phyloP scores from a whole-genome alignment of 2,797 vertebrate species.

The Sebastes hubbsi region DNA sequence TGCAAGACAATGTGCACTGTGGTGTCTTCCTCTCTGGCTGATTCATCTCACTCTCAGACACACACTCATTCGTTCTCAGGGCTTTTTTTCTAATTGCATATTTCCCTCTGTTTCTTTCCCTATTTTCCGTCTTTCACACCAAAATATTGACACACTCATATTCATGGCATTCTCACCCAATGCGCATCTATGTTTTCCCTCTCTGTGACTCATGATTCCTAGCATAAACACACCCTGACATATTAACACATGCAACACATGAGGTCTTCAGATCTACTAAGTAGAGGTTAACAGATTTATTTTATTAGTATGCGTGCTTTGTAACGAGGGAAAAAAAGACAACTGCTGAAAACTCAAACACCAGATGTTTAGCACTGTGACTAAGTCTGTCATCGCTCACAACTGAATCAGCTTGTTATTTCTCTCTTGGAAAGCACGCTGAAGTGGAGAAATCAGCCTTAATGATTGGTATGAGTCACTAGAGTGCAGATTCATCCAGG shows the following conservation, averaged over 20 bases:
- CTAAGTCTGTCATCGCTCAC: constrained; percentile 39
- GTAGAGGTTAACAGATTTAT: constrained; percentile 7
- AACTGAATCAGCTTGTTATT: constrained; percentile 37
- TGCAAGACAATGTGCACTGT: constrained; percentile 32
- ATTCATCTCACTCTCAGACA: constrained; percentile 8
- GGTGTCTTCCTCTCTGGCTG: not conserved
- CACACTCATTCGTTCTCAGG: not conserved
- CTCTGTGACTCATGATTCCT: constrained; percentile 2
- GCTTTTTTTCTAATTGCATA: not conserved
- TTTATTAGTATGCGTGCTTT: constrained; percentile 20
- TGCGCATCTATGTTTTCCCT: not conserved
- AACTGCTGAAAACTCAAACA: constrained; percentile 16
- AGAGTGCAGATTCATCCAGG: constrained; percentile 19
- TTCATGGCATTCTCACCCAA: not conserved
- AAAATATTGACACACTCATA: constrained; percentile 14
- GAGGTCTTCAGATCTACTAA: not conserved
- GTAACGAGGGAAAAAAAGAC: not conserved
- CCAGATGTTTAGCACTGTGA: constrained; percentile 54
- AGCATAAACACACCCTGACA: not conserved
- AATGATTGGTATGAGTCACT: constrained; percentile 50
- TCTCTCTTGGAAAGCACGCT: constrained; percentile 25
- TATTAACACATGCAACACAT: constrained; percentile 22
- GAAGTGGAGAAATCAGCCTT: constrained; percentile 8
- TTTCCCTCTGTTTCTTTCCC: not conserved
- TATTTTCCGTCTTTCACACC: not conserved